Evolutionary conservation across 2,888 invertebrate species (phyloP), one percentile per base, ranked within the genome.

Genomic region (Agrotis clavis): DNA sequence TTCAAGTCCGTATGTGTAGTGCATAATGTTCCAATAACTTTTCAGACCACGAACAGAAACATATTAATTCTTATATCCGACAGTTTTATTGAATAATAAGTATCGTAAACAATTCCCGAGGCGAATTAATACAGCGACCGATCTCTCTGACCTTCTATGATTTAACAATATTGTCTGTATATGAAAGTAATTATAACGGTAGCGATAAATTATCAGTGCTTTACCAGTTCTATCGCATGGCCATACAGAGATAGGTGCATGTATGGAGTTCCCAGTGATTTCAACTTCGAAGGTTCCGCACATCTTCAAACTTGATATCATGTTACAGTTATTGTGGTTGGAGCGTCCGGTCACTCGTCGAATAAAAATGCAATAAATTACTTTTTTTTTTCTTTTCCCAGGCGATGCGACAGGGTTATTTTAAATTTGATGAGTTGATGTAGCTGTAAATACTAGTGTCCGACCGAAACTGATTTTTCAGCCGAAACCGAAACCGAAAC

Each of bases 1-100:
- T 63, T 60, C 51, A 18, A 25, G 18, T 21, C 11, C 25, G 25
- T 45, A 53, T 53, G 18, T 30, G 18, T 30, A 70, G 57, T n/a
- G 25, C 59, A 62, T 53, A 25, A 48, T 11, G 11, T 60, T 59
- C 18, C 30, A 67, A 64, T 67, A 59, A 41, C 53, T 67, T 19
- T 41, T 51, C 53, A 57, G 60, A 25, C 57, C 64, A 47, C 48
- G 53, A 57, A 74, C 74, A 66, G 67, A 73, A 82, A 79, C 74
- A 57, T 73, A 82, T 82, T 79, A 88, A 90, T 90, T 90, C 81
- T 75, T 68, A 77, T 86, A 86, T 86, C 86, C 54, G 90, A 91
- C 91, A 90, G 92, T 92, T 93, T 93, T 92, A 93, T 92, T 92
- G 88, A 92, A 92, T 93, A 93, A 90, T 92, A 89, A 88, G 88